Conservation (phyloP, 2,113 vertebrate genomes). For the Amphilophus citrinellus region DNA sequence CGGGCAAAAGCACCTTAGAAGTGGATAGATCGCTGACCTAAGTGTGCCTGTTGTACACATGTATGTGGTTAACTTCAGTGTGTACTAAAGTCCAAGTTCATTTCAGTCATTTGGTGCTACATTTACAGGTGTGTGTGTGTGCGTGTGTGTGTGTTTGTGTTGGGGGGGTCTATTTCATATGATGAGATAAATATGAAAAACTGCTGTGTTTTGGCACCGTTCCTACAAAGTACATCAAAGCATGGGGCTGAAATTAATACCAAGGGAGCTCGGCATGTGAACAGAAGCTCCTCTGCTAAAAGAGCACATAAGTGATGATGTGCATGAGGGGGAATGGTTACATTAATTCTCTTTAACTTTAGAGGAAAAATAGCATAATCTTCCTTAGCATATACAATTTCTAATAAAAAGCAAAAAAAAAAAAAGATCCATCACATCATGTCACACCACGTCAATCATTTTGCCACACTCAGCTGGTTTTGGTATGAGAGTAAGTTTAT, state of each 20-base stretch:
- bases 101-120: conserved; percentile 50
- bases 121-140: conserved; percentile 19
- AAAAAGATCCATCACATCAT: background rate
- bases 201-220: conserved; percentile 49
- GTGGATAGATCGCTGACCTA: conserved; percentile 13
- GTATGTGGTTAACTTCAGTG: conserved; percentile 35
- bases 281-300: conserved; percentile 27
- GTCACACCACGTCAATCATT: conserved; percentile 3
- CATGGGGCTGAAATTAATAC: conserved; percentile 46
- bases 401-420: background rate
- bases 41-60: conserved; percentile 17
- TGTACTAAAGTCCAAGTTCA: conserved; percentile 43
- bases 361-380: background rate
- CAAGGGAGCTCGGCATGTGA: conserved; percentile 42
- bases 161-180: conserved; percentile 37
- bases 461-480: background rate
- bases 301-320: conserved; percentile 8
- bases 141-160: background rate
- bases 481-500: background rate
- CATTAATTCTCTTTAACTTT: background rate
- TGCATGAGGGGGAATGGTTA: conserved; percentile 16
- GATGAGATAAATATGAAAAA: conserved; percentile 56
- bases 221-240: conserved; percentile 56
- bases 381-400: background rate
- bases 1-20: background rate